phyloP scores from a whole-genome alignment of 2,888 invertebrate genomes.

The Apamea sordens region DNA sequence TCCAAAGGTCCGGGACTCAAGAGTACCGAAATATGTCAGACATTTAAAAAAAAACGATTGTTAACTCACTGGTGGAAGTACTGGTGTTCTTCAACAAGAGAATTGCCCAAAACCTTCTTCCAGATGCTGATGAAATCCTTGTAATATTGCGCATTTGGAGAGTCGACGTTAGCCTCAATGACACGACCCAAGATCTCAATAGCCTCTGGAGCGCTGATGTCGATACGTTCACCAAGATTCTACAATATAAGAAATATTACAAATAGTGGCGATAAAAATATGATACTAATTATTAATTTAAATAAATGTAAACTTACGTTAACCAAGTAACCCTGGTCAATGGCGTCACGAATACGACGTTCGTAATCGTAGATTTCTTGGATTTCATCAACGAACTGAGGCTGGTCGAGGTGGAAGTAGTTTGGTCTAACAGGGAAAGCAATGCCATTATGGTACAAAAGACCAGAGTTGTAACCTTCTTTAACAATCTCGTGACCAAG shows the following conservation, averaged over 20 bases:
- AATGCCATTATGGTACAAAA: constrained; percentile 92
- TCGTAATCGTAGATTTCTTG: constrained; percentile 88
- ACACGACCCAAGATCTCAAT: constrained; percentile 92
- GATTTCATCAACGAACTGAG: constrained; percentile 83
- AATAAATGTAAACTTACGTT: constrained; percentile 75
- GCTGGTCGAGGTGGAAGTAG: constrained; percentile 87
- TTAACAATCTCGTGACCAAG: constrained; percentile 89
- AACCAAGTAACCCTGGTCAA: constrained; percentile 90
- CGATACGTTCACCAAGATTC: constrained; percentile 88
- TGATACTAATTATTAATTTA: neutral
- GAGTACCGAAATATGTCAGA: too few relatives aligned
- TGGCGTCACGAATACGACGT: constrained; percentile 90
- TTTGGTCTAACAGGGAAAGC: constrained; percentile 92
- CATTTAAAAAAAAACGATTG: too few relatives aligned
- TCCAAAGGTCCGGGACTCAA: too few relatives aligned
- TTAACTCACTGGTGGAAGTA: constrained; percentile 74
- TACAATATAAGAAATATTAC: constrained; percentile 58
- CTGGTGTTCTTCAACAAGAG: constrained; percentile 70
- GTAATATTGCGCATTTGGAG: constrained; percentile 91
- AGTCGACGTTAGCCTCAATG: constrained; percentile 92
- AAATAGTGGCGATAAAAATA: neutral
- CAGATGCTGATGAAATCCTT: constrained; percentile 90
- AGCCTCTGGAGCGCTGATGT: constrained; percentile 91
- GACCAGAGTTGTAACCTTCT: constrained; percentile 91
- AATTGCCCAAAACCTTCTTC: constrained; percentile 91